Conservation (phyloP, 2,888 invertebrate genomes). For the Leptinotarsa peninsularis region DNA sequence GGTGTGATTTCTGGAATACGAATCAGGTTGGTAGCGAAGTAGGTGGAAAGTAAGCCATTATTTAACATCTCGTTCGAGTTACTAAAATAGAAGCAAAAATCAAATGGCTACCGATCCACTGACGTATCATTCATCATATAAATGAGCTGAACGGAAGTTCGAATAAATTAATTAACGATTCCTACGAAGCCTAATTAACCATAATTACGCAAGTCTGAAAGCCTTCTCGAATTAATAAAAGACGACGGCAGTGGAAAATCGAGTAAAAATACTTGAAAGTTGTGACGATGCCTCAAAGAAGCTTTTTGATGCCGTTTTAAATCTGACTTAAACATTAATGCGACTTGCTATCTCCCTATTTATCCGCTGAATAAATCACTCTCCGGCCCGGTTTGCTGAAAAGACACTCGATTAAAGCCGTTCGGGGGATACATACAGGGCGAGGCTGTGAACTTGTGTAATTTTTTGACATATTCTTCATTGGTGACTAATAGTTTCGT, state of each 20-base stretch:
- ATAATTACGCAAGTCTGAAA: constrained; percentile 27
- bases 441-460: neutral
- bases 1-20: too few relatives aligned
- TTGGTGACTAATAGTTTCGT: too few relatives aligned
- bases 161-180: constrained; percentile 25
- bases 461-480: too few relatives aligned
- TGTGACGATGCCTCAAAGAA: constrained; percentile 32
- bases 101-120: neutral
- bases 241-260: neutral
- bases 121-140: constrained; percentile 7
- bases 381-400: constrained; percentile 19
- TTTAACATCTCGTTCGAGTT: neutral
- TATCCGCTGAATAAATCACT: constrained; percentile 30
- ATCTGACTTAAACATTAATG: constrained; percentile 46
- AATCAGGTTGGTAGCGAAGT: too few relatives aligned
- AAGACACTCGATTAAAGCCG: neutral
- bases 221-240: constrained; percentile 21
- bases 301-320: constrained; percentile 44
- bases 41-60: too few relatives aligned
- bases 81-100: neutral
- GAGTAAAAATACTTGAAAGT: constrained; percentile 17
- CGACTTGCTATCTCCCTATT: constrained; percentile 42
- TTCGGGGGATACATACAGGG: neutral
- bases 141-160: constrained; percentile 16
- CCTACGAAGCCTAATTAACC: constrained; percentile 27